Base-by-base conservation (phyloP, 2,888 invertebrate genomes). In the Protonemura montana region DNA sequence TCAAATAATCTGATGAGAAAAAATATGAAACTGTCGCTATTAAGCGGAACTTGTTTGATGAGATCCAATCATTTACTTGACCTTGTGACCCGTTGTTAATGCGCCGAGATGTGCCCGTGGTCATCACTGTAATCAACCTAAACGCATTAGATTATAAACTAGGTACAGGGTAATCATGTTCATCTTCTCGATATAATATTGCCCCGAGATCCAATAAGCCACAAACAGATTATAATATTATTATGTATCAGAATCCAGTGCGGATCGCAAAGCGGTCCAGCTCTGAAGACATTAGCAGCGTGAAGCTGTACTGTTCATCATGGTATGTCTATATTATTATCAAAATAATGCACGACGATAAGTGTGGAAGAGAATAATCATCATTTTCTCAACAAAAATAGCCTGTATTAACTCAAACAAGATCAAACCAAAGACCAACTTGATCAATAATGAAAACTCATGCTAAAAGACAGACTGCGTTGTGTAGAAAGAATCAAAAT, bases 71-170 rank as follows among this genome's bases (percentile, higher is more conserved):
- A 59, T 59, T 59, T 59, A 59, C 59, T 59, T 59, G 59, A 59
- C 59, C 59, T 21, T 1, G 13, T 59, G 59, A 59, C 59, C 59
- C 59, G 59, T 2, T 21, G 59, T 59, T 59, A 59, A 59, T 59
- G 59, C 59, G 59, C 59, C 59, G 21, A 59, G 16, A 10, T 59
- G 59, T 10, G 59, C 59, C 59, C 59, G 59, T 59, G 59, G 59
- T 59, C 59, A 59, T 59, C 59, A 59, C 59, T 59, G 21, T 59
- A 59, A 59, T 59, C 59, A 59, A 59, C 16, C 59, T 59, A 59
- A 59, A 59, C 59, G 59, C 59, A 59, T 35, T 35, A 59, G 59
- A 59, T 59, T 59, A 59, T 59, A 59, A 59, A 59, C 59, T 59
- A 59, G 59, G 59, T 59, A 59, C 21, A 59, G 59, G 59, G 59